Base-by-base conservation (phyloP, 2,113 vertebrate species). In the Oryzias melastigma region DNA sequence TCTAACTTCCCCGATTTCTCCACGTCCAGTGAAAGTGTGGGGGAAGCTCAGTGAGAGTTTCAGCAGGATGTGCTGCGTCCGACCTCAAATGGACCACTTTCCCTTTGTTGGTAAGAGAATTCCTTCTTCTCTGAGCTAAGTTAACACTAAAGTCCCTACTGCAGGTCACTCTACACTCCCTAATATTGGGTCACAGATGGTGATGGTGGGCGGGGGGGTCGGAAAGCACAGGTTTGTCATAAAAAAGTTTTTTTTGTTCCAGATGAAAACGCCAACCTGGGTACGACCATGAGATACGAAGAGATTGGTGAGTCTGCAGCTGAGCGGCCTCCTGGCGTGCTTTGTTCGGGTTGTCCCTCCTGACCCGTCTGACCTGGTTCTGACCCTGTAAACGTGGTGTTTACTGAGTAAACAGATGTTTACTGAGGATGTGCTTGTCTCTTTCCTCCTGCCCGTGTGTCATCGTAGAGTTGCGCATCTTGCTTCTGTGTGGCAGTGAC, bases 231-330 rank as follows among this genome's bases (percentile, higher is more conserved):
- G 0, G 35, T 35, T 35, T 12, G 3, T 12, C 3, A 8, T 35
- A 12, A 35, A 35, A 12, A 35, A 0, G 10, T 35, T 12, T 8
- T 13, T n/a, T 50, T 18, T 51, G 16, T 46, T 17, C 5, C 83
- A 99, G 97, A 99, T 89, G 97, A 99, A 81, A 99, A 99, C 0
- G 97, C 97, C 40, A 99, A 99, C 77, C 40, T 99, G 88, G 97
- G 97, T 18, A 95, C 96, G 0, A 93, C 95, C 29, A 90, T 99
- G 93, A 92, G 96, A 66, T 99, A 99, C 0, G 96, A 99, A 82
- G 97, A 99, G 86, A 99, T 99, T 0, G 97, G 97, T 99, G 85
- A 95, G 96, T 86, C 98, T 85, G 98, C 98, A 0, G 97, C 96
- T 99, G 85, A 95, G 96, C 85, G 17, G 48, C 57, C n/a, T 16